Base-by-base conservation (phyloP, 2,888 invertebrate genomes). In the Polydrusus tereticollis region DNA sequence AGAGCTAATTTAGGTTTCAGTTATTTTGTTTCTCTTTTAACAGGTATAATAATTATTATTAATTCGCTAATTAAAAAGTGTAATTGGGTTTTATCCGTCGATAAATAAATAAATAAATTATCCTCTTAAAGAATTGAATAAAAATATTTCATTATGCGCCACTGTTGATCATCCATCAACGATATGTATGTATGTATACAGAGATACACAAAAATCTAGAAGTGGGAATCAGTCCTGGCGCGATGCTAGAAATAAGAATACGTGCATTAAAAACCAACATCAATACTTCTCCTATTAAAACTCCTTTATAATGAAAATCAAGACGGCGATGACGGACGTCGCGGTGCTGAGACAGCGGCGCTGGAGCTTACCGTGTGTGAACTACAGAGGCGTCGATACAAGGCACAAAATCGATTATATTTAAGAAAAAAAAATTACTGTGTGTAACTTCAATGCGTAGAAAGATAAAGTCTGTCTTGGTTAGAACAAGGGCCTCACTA, bases 231-330 rank as follows among this genome's bases (percentile, higher is more conserved):
- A 45, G 14, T n/a, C 60, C 26, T 79, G 81, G 80, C 79, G 82
- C 82, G 82, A n/a, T 83, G 83, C 82, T 81, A 83, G 82, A 83
- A 83, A 83, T 83, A 84, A 84, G 84, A 84, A 83, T 83, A 84
- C 84, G 84, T 84, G 82, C 83, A 85, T 83, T 84, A 84, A 84
- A 84, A 84, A 84, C 84, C 84, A 84, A 84, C 85, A 84, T 85
- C 84, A 85, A 85, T 85, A 84, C 85, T 85, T 85, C 83, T 84
- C 84, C 84, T 85, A 85, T 84, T 85, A 85, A 84, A 85, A 85
- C 84, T 83, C 83, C 84, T 84, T 83, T 83, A 83, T 84, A 84
- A 84, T 85, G 84, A 85, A 84, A 84, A 84, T 84, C 84, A 83
- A 84, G 83, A 81, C 60, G 60, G 38, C 60, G 60, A 18, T 60